Conservation (phyloP, 2,888 invertebrate species). For the Agrotis segetum region DNA sequence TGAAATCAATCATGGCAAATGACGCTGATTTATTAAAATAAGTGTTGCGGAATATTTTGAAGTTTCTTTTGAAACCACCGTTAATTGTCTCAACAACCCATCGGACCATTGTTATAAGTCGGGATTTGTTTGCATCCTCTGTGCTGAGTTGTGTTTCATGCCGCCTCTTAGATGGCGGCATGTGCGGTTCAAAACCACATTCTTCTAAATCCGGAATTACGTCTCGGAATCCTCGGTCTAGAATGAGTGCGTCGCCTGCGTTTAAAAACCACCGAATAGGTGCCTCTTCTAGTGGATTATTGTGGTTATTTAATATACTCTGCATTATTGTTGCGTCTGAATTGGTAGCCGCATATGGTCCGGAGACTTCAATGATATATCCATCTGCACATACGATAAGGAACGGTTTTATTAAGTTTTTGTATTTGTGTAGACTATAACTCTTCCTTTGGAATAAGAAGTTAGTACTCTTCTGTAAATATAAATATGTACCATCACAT, state of each 20-base stretch:
- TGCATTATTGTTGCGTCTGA: conserved; percentile 3
- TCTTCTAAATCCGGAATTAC: not conserved
- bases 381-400: not conserved
- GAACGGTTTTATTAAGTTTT: too few species aligned
- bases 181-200: not conserved
- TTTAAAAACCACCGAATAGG: conserved; percentile 1
- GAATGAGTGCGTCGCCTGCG: not conserved
- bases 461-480: too few species aligned
- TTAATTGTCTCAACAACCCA: conserved; percentile 1
- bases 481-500: too few species aligned
- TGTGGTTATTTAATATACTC: conserved; percentile 5
- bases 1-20: not conserved
- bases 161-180: not conserved
- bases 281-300: not conserved
- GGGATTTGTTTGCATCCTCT: not conserved
- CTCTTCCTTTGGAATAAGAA: not conserved
- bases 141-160: conserved; percentile 4
- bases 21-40: not conserved
- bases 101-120: conserved; percentile 3
- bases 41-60: not conserved
- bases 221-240: conserved; percentile 3
- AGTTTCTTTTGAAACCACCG: not conserved
- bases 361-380: conserved; percentile 7
- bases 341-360: conserved; percentile 3
- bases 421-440: not conserved